Conservation (phyloP, 2,888 invertebrate species). For the Leucoma salicis region DNA sequence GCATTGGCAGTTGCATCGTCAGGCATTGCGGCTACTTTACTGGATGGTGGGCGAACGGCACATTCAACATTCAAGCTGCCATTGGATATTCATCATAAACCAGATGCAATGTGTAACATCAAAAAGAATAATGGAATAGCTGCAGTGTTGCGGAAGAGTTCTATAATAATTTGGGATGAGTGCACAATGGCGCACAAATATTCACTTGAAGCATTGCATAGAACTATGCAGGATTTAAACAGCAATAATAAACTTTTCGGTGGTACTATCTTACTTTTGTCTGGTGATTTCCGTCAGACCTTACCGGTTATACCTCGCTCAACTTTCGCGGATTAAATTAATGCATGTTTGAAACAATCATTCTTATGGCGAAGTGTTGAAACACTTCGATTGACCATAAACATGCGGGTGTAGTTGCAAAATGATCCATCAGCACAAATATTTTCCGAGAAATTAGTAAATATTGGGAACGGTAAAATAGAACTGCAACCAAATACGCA, state of each 20-base stretch:
- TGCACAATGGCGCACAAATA: conserved; percentile 28
- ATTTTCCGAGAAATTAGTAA: conserved; percentile 32
- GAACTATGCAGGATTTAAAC: conserved; percentile 18
- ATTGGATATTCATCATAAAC: conserved; percentile 16
- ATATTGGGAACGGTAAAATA: conserved; percentile 27
- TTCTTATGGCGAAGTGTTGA: conserved; percentile 6
- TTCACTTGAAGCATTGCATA: conserved; percentile 30
- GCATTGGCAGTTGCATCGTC: conserved; percentile 23
- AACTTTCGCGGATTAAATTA: conserved; percentile 2
- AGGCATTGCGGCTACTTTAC: conserved; percentile 23
- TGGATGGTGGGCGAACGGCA: conserved; percentile 22
- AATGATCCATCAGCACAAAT: conserved; percentile 25
- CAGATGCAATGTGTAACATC: conserved; percentile 22
- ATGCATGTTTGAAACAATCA: conserved; percentile 1
- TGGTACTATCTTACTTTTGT: not conserved
- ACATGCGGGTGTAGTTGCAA: conserved; percentile 11
- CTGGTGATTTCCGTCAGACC: conserved; percentile 2
- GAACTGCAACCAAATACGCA: conserved; percentile 26
- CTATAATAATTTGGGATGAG: too few species aligned
- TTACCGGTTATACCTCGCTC: conserved; percentile 1
- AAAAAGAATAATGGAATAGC: conserved; percentile 10
- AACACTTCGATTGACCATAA: conserved; percentile 24
- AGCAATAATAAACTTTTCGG: not conserved
- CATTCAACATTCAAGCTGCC: conserved; percentile 21
- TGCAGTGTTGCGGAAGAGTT: too few species aligned